A percentile compares a stretch with the other conserved stretches of the same genome.
Conservation (phyloP, 2,888 invertebrate genomes). For the Diaprepes abbreviatus region DNA sequence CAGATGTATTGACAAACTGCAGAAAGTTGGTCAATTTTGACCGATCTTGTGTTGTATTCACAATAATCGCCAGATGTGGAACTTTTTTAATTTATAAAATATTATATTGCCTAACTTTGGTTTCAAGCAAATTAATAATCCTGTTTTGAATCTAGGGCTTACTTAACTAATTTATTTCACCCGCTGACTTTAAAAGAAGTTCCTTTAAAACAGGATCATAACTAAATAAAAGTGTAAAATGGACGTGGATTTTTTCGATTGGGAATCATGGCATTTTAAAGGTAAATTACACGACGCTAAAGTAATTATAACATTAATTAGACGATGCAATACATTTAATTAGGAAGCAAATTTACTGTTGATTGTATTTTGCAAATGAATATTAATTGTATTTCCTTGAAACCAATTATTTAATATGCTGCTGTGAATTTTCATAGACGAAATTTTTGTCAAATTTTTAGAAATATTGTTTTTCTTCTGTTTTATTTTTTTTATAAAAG, state of each 20-base stretch:
- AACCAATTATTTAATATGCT: background rate
- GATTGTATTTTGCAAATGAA: background rate
- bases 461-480: too few species aligned
- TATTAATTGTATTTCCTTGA: background rate
- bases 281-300: slow-evolving; percentile 7
- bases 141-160: background rate
- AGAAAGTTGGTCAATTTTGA: slow-evolving; percentile 16
- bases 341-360: slow-evolving; percentile 7
- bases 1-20: slow-evolving; percentile 2
- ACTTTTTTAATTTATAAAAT: background rate
- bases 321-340: slow-evolving; percentile 9
- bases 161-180: background rate
- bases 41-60: slow-evolving; percentile 15
- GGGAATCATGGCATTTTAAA: background rate
- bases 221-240: background rate
- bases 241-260: background rate
- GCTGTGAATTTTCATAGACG: background rate
- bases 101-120: background rate
- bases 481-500: too few species aligned
- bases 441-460: too few species aligned
- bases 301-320: slow-evolving; percentile 22
- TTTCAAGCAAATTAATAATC: background rate
- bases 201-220: slow-evolving; percentile 16
- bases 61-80: background rate
- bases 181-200: slow-evolving; percentile 8